These are phyloP conservation scores for Porites evermanni DNA, from an alignment of 92 coral and sea anemone genomes.

Conservation along the genomic window DNA sequence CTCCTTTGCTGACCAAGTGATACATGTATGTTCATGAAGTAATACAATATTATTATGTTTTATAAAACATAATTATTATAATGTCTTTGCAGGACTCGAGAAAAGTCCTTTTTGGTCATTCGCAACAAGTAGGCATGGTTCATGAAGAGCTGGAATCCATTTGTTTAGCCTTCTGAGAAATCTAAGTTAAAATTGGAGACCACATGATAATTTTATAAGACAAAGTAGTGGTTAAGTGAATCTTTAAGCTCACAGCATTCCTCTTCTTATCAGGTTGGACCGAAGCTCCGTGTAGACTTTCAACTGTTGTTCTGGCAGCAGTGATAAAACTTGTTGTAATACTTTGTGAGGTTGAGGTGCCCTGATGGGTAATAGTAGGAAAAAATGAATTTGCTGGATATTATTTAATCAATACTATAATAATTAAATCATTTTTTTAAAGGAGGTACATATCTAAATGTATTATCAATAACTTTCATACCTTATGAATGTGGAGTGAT, in stretches of 20 bases:
- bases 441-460: not conserved
- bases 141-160: too few species aligned
- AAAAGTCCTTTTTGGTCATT: too few species aligned
- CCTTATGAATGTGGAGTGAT: constrained; percentile 96
- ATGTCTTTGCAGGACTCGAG: too few species aligned
- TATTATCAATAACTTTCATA: constrained; percentile 2
- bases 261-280: constrained; percentile 68
- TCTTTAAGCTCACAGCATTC: constrained; percentile 22
- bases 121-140: too few species aligned
- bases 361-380: constrained; percentile 46
- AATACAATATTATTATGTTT: too few species aligned
- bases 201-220: too few species aligned
- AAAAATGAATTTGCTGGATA: not conserved
- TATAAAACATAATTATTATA: too few species aligned
- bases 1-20: not conserved
- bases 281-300: constrained; percentile 79
- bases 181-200: too few species aligned
- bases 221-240: not conserved
- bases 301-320: constrained; percentile 86
- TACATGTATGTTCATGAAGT: too few species aligned
- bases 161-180: too few species aligned
- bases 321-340: constrained; percentile 89
- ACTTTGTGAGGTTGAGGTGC: constrained; percentile 96
- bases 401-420: not conserved
- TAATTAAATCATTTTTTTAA: not conserved